These are phyloP conservation scores for Brachionichthys hirsutus DNA, from an alignment of 2,113 vertebrate species.

Conservation along the genomic window DNA sequence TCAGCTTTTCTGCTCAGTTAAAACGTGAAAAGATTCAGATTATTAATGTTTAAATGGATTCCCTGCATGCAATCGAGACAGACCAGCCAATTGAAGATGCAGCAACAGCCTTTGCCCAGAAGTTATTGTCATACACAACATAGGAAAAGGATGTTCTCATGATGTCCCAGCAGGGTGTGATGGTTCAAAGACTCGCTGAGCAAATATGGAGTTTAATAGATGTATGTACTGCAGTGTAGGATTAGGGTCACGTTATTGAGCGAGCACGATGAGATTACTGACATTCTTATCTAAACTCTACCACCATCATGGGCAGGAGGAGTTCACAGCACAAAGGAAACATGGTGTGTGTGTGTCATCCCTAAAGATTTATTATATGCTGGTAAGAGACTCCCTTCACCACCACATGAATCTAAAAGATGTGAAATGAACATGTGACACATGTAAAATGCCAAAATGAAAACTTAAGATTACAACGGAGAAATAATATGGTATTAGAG, in stretches of 20 bases:
- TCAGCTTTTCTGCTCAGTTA: slow-evolving; percentile 30
- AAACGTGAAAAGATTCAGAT: slow-evolving; percentile 31
- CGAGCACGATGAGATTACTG: slow-evolving; percentile 69
- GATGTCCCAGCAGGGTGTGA: slow-evolving; percentile 12
- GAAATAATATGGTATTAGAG: not conserved
- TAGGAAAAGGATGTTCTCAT: not conserved
- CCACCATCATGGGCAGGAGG: slow-evolving; percentile 23
- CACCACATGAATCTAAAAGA: not conserved
- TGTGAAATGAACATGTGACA: not conserved
- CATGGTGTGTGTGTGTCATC: not conserved
- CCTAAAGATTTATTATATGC: not conserved
- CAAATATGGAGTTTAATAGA: slow-evolving; percentile 48
- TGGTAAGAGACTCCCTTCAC: not conserved
- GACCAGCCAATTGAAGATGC: slow-evolving; percentile 5
- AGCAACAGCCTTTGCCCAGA: too few species aligned
- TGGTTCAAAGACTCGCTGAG: slow-evolving; percentile 25
- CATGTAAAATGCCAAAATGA: too few species aligned
- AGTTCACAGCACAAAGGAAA: slow-evolving; percentile 16
- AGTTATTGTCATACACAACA: too few species aligned
- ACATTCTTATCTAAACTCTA: slow-evolving; percentile 69
- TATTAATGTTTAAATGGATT: slow-evolving; percentile 35
- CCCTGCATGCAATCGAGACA: not conserved
- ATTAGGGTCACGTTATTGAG: slow-evolving; percentile 70
- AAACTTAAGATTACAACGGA: not conserved
- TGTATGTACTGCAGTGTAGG: slow-evolving; percentile 49